phyloP scores from a whole-genome alignment of 2,888 invertebrate species.

The Torymus auratus region DNA sequence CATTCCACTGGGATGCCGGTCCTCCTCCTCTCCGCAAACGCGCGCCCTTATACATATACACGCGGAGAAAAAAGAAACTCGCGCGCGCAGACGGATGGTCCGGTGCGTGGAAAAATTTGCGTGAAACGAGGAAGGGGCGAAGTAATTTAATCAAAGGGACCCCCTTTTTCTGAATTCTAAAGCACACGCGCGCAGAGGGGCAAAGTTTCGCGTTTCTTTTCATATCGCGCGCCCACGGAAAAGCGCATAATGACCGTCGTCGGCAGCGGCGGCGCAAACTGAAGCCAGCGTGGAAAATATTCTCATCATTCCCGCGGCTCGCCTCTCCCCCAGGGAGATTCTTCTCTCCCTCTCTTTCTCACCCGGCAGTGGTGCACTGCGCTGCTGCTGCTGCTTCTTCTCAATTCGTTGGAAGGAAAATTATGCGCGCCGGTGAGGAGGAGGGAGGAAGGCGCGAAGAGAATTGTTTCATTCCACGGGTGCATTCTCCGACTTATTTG shows the following conservation, averaged over 20 bases:
- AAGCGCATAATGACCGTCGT: constrained; percentile 54
- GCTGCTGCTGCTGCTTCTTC: constrained; percentile 19
- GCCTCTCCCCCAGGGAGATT: constrained; percentile 45
- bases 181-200: constrained; percentile 27
- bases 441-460: constrained; percentile 24
- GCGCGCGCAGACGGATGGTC: not conserved
- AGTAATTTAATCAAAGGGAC: constrained; percentile 59
- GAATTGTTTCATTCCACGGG: constrained; percentile 47
- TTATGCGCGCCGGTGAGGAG: constrained; percentile 9
- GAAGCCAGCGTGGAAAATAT: constrained; percentile 48
- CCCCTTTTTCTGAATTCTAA: constrained; percentile 50
- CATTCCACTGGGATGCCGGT: not conserved
- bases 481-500: constrained; percentile 44
- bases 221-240: not conserved
- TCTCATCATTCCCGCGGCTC: constrained; percentile 32
- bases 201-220: constrained; percentile 47
- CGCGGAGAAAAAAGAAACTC: not conserved
- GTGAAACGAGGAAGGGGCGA: not conserved
- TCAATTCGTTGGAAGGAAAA: constrained; percentile 41
- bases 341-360: not conserved
- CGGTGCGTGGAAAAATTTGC: constrained; percentile 17
- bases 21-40: too few species aligned
- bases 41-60: constrained; percentile 3
- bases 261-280: too few species aligned
- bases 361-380: too few species aligned